Percentiles rank a stretch among this genome's conserved stretches.
Conservation (phyloP, 2,113 vertebrate genomes). For the Uropsilus gracilis region DNA sequence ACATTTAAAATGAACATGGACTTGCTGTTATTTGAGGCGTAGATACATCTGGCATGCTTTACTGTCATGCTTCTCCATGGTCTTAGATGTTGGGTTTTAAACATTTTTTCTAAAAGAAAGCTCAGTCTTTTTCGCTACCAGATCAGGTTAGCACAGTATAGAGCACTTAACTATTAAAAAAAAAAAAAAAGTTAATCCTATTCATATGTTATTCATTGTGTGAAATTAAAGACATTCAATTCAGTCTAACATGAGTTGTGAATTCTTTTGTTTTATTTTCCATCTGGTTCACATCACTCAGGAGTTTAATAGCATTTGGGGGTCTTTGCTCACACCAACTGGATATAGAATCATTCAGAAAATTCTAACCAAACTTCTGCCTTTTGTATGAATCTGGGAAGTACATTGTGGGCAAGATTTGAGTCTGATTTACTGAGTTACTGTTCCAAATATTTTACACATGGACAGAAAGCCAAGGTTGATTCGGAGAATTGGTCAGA, state of each 20-base stretch:
- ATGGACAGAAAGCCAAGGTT: neutral
- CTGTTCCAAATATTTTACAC: neutral
- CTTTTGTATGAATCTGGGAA: constrained; percentile 51
- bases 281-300: constrained; percentile 89
- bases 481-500: neutral
- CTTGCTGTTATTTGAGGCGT: constrained; percentile 91
- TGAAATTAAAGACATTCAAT: constrained; percentile 97
- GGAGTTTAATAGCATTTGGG: constrained; percentile 85
- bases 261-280: constrained; percentile 90
- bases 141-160: constrained; percentile 97
- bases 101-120: constrained; percentile 96
- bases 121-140: constrained; percentile 96
- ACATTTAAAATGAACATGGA: constrained; percentile 95
- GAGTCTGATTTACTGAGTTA: constrained; percentile 34
- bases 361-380: constrained; percentile 76
- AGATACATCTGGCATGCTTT: constrained; percentile 97
- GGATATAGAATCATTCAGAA: constrained; percentile 85
- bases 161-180: constrained; percentile 98
- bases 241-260: constrained; percentile 90
- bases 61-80: constrained; percentile 99
- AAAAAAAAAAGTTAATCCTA: constrained; percentile 97
- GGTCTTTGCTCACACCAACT: constrained; percentile 83
- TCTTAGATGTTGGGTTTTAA: constrained; percentile 96
- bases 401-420: constrained; percentile 15
- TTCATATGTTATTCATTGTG: constrained; percentile 99